These are phyloP conservation scores for Thecocarcelia acutangulata DNA, from an alignment of 2,888 invertebrate genomes.

Conservation along the genomic window DNA sequence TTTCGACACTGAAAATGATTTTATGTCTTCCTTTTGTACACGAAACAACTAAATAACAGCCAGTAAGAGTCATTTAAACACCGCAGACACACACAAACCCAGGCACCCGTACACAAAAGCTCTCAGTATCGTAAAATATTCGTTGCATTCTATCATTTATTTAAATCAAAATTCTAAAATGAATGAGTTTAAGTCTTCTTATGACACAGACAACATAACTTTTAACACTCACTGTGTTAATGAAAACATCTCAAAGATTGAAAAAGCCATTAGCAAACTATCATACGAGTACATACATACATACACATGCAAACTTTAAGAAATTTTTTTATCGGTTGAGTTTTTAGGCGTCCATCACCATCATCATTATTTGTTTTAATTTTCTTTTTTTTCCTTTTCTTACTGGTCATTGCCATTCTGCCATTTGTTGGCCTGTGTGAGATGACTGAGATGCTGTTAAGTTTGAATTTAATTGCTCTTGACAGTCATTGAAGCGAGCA, in stretches of 20 bases:
- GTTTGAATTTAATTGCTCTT: conserved; percentile 80
- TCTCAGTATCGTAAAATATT: no score
- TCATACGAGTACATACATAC: no score
- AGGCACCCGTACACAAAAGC: no score
- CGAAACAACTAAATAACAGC: conserved; percentile 33
- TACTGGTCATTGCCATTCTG: conserved; percentile 54
- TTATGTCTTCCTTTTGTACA: conserved; percentile 26
- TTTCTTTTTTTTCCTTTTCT: conserved; percentile 20
- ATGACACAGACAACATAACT: background rate
- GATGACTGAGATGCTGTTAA: conserved; percentile 48
- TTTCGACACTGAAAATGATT: conserved; percentile 57
- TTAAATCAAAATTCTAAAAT: background rate
- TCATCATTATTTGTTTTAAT: conserved; percentile 47
- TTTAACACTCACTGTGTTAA: background rate
- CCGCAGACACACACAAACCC: background rate
- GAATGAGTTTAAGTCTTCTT: conserved; percentile 1
- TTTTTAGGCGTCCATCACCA: conserved; percentile 62
- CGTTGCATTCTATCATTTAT: background rate
- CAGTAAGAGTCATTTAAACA: conserved; percentile 22
- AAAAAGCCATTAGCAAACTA: conserved; percentile 63
- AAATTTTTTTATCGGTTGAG: conserved; percentile 1
- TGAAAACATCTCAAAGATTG: conserved; percentile 49
- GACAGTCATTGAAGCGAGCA: conserved; percentile 74
- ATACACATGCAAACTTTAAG: conserved; percentile 41
- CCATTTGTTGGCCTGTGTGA: background rate